Evolutionary conservation across 2,888 invertebrate species (phyloP), one percentile per base, ranked within the genome.

Genomic region (Melieria omissa): DNA sequence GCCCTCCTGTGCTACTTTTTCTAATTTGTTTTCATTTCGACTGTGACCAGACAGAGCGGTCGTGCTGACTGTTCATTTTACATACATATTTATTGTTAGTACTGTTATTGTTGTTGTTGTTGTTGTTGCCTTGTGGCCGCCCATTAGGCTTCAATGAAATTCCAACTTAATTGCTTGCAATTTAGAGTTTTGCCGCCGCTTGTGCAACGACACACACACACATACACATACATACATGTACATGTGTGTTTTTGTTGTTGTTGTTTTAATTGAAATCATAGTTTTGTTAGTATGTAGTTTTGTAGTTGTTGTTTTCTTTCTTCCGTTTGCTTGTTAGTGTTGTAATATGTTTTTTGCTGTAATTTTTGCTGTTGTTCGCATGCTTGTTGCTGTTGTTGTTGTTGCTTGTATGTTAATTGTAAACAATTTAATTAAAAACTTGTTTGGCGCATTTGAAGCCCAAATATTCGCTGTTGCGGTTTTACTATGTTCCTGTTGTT

Each of bases 371-470:
- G 41, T 61, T 1, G 42, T 6, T 42, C 46, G n/a, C 6, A 14
- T 47, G 14, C 14, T 64, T 47, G 16, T 47, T 66, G 16, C 44
- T 57, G 57, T 66, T 55, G 55, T 55, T 55, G 55, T 55, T n/a
- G 52, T 68, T 49, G 42, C 44, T 54, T 16, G 29, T 42, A 14
- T 42, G 12, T 9, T 47, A 29, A 16, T 66, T 44, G 45, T 10
- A 8, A 66, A 66, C 47, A 47, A 55, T 55, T 71, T 71, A 65
- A 71, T 66, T 71, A 62, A 71, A 66, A 71, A 71, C 71, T 29
- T 71, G 71, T 71, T 71, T 65, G 45, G 57, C 8, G 42, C 8
- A 9, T 65, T 7, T 42, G 52, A 14, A 65, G 41, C 55, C 42
- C 55, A 29, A 46, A 29, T 14, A 45, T 49, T 54, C 7, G 29